These are phyloP conservation scores for Notocelia uddmanniana DNA, from an alignment of 2,888 invertebrate species.

Conservation along the genomic window DNA sequence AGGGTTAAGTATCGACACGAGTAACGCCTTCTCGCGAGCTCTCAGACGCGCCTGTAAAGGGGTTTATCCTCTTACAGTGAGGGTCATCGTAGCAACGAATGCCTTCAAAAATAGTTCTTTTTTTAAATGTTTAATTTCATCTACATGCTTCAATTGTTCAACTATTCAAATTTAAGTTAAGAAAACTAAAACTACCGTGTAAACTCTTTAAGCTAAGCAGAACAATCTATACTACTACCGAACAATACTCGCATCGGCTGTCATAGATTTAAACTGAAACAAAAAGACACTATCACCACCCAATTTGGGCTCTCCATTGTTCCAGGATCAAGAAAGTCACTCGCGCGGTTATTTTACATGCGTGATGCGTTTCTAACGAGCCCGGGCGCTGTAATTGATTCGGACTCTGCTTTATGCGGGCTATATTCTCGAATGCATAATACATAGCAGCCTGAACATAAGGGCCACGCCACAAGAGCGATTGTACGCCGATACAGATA, in stretches of 20 bases:
- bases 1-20: slow-evolving; percentile 56
- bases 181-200: slow-evolving; percentile 10
- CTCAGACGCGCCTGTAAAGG: slow-evolving; percentile 70
- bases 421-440: slow-evolving; percentile 85
- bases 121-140: neutral
- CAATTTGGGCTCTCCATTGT: slow-evolving; percentile 82
- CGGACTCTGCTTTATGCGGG: slow-evolving; percentile 80
- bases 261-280: slow-evolving; percentile 43
- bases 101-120: slow-evolving; percentile 51
- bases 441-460: slow-evolving; percentile 72
- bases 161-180: neutral
- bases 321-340: slow-evolving; percentile 76
- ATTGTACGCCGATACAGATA: slow-evolving; percentile 42
- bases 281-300: slow-evolving; percentile 60
- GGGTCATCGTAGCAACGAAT: slow-evolving; percentile 72
- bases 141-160: neutral
- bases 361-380: slow-evolving; percentile 86
- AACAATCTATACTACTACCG: slow-evolving; percentile 33
- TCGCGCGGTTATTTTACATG: slow-evolving; percentile 81
- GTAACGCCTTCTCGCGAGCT: slow-evolving; percentile 55
- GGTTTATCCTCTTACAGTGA: slow-evolving; percentile 78
- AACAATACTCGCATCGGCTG: slow-evolving; percentile 44
- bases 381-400: slow-evolving; percentile 81
- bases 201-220: slow-evolving; percentile 12
- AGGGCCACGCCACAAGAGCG: slow-evolving; percentile 39